phyloP scores from a whole-genome alignment of 2,113 vertebrate genomes.

The Oriolus oriolus region DNA sequence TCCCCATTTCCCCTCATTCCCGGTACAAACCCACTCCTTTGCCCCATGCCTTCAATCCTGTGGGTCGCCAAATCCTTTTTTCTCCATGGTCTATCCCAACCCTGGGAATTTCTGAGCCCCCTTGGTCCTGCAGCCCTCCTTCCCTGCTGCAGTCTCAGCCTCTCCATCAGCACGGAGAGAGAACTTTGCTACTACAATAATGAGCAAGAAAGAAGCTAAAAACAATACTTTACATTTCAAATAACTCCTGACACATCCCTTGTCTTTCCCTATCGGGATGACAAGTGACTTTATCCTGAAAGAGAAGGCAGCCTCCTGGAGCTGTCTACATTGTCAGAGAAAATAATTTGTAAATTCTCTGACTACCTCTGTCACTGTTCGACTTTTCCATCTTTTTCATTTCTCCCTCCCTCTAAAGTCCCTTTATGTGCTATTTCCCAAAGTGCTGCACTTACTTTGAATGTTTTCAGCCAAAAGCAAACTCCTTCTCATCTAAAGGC shows the following conservation, averaged over 20 bases:
- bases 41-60: neutral
- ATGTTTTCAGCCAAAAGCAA: constrained; percentile 33
- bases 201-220: constrained; percentile 37
- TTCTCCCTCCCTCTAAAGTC: neutral
- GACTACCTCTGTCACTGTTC: constrained; percentile 43
- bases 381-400: constrained; percentile 40
- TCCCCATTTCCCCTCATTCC: neutral
- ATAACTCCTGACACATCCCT: constrained; percentile 43
- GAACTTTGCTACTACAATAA: constrained; percentile 47
- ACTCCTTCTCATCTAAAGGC: constrained; percentile 1
- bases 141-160: neutral
- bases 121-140: neutral
- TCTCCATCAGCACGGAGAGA: neutral
- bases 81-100: neutral
- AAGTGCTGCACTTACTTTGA: constrained; percentile 9
- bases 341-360: constrained; percentile 64
- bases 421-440: constrained; percentile 41
- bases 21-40: neutral
- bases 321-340: constrained; percentile 46
- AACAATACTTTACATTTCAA: constrained; percentile 67
- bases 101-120: neutral
- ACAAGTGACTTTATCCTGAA: constrained; percentile 60
- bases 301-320: constrained; percentile 37
- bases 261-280: constrained; percentile 33
- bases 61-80: neutral